Percentiles rank a stretch among this genome's conserved stretches.
Conservation (phyloP, 2,888 invertebrate genomes). For the Amblyteles armatorius region DNA sequence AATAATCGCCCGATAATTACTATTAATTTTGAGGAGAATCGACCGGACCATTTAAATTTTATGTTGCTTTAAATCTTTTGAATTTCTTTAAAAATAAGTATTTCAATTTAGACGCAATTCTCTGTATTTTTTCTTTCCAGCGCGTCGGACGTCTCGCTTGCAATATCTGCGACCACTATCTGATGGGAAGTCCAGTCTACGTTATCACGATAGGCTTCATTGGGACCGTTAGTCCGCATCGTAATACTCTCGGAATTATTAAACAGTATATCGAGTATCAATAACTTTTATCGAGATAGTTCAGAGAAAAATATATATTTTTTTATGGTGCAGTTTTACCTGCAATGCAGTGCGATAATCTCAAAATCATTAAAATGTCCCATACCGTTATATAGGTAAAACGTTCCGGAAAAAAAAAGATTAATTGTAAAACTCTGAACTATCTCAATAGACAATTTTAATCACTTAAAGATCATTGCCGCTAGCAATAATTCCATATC, state of each 20-base stretch:
- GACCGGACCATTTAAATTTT: no score
- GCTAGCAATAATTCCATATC: background rate
- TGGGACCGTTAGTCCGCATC: constrained; percentile 82
- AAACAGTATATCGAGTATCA: constrained; percentile 19
- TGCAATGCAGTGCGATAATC: no score
- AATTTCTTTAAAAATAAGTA: no score
- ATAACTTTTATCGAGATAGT: background rate
- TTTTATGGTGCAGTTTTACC: background rate
- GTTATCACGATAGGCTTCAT: constrained; percentile 81
- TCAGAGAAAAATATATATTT: background rate
- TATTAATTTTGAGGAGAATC: no score
- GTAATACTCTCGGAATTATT: constrained; percentile 67
- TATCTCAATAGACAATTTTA: constrained; percentile 16
- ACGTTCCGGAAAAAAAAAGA: background rate
- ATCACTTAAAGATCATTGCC: background rate
- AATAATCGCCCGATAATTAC: no score
- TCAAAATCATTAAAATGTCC: no score
- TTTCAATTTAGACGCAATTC: background rate
- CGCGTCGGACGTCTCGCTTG: constrained; percentile 77
- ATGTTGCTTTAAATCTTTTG: no score
- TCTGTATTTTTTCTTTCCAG: constrained; percentile 67
- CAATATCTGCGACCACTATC: constrained; percentile 78
- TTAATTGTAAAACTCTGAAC: background rate
- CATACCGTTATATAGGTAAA: background rate
- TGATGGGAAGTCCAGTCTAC: constrained; percentile 80